phyloP scores from a whole-genome alignment of 2,113 vertebrate species.

The Pygoscelis adeliae region DNA sequence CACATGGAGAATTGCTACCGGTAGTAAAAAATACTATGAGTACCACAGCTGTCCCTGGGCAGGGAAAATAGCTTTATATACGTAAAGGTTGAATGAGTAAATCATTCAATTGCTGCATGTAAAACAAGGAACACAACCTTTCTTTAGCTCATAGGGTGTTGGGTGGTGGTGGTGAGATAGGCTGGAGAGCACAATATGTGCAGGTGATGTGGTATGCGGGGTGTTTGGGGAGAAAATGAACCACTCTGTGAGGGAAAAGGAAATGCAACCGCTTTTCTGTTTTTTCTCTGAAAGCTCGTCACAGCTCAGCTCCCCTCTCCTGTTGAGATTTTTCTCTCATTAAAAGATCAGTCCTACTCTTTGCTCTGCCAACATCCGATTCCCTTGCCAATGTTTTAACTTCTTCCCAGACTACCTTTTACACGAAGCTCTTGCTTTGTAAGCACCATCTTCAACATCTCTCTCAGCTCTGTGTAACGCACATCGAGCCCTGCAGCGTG shows the following conservation, averaged over 20 bases:
- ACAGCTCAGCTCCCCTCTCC: neutral
- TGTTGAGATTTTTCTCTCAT: neutral
- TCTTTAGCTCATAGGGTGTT: neutral
- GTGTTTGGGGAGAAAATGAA: neutral
- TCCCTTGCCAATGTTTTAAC: neutral
- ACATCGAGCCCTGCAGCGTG: neutral
- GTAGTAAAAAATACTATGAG: neutral
- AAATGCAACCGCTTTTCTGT: neutral
- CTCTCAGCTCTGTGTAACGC: neutral
- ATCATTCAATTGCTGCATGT: neutral
- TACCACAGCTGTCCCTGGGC: rapidly evolving
- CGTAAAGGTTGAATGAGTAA: neutral
- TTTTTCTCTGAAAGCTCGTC: neutral
- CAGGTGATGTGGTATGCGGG: neutral
- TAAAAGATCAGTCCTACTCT: neutral
- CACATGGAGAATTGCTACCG: neutral
- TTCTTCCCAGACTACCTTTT: neutral
- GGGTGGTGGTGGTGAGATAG: too few species aligned
- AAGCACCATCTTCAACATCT: neutral
- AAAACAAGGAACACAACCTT: neutral
- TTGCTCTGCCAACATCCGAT: neutral
- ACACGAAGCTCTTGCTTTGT: neutral
- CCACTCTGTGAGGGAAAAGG: neutral
- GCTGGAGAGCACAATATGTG: neutral
- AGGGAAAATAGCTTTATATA: neutral